A percentile compares a stretch with the other conserved stretches of the same genome.
These are phyloP conservation scores for Cephalopterus ornatus DNA, from an alignment of 2,113 vertebrate genomes.

Conservation along the genomic window DNA sequence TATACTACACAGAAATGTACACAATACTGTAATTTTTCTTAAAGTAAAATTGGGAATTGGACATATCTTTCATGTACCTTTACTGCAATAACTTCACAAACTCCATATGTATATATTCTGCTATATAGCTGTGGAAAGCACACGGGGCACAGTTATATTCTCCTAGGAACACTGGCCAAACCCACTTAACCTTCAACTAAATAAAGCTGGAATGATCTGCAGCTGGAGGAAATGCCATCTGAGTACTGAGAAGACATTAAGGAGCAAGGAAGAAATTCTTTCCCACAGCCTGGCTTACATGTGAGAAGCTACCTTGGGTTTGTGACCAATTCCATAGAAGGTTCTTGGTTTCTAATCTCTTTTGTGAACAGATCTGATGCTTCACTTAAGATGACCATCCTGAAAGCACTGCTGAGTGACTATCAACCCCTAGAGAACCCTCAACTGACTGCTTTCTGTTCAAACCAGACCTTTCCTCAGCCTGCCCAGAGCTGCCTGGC, in stretches of 20 bases:
- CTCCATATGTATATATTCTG: neutral
- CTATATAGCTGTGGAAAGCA: neutral
- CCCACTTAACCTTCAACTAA: neutral
- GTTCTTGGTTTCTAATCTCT: neutral
- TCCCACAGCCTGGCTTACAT: neutral
- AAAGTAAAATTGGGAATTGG: neutral
- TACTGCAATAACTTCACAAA: neutral
- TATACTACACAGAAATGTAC: neutral
- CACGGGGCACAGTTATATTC: neutral
- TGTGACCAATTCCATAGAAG: neutral
- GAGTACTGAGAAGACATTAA: neutral
- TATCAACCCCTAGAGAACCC: neutral
- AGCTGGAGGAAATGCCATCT: neutral
- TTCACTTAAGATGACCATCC: neutral
- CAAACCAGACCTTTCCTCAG: fast-evolving
- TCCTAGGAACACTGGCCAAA: neutral
- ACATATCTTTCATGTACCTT: neutral
- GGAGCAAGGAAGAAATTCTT: neutral
- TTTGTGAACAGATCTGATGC: neutral
- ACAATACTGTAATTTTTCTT: neutral
- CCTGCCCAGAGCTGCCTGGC: neutral
- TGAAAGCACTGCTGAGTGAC: neutral
- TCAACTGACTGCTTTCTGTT: neutral
- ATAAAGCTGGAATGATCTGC: neutral
- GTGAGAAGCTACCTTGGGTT: neutral